phyloP scores from a whole-genome alignment of 2,113 vertebrate species.

The Zeus faber region DNA sequence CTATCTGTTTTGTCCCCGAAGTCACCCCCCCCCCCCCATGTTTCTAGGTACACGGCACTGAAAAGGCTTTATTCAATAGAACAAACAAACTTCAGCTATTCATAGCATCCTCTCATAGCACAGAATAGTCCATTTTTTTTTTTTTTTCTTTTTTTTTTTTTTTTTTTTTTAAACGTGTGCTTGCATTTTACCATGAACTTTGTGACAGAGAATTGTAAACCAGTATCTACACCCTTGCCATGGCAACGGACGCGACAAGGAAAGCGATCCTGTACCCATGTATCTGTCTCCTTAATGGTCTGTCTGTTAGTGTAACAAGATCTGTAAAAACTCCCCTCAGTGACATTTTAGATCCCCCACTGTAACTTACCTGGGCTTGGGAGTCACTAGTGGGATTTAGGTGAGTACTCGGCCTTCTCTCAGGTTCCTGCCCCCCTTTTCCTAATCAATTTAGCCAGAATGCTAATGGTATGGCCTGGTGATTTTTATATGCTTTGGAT shows the following conservation, averaged over 20 bases:
- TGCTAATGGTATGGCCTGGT: constrained; percentile 48
- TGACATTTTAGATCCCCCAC: constrained; percentile 78
- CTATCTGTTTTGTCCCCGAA: constrained; percentile 57
- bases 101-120: constrained; percentile 7
- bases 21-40: no score
- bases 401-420: constrained; percentile 71
- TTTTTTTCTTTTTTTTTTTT: constrained; percentile 32
- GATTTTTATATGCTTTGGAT: constrained; percentile 29
- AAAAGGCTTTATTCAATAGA: no score
- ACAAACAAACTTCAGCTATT: constrained; percentile 4
- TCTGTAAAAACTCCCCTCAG: constrained; percentile 78
- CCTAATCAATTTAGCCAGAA: constrained; percentile 70
- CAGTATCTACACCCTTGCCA: constrained; percentile 71
- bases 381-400: constrained; percentile 78
- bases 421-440: constrained; percentile 72
- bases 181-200: constrained; percentile 77
- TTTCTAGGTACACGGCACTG: no score
- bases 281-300: constrained; percentile 83
- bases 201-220: constrained; percentile 77
- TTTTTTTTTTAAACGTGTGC: no score
- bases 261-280: constrained; percentile 82
- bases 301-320: constrained; percentile 80
- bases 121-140: constrained; percentile 39
- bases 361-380: constrained; percentile 80
- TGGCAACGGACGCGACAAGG: constrained; percentile 76